Evolutionary conservation across 2,113 vertebrate species (phyloP).

Genomic region (Aspiorhynchus laticeps): DNA sequence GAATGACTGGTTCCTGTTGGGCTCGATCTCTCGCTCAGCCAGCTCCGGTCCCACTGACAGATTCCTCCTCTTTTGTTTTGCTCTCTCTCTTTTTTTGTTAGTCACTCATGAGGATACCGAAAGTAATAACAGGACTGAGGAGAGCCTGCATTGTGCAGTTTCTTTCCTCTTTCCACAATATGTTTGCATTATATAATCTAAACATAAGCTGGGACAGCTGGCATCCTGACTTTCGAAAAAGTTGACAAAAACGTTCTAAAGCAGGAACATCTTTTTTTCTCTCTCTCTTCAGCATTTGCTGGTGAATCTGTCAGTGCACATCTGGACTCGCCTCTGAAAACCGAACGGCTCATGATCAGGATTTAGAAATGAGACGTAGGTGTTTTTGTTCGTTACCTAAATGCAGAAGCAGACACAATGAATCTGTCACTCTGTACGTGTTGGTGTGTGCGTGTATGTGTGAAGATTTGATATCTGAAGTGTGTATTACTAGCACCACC

Average conservation of each 20-base stretch:
- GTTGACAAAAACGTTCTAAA: slow-evolving; percentile 1
- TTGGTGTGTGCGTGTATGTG: slow-evolving; percentile 22
- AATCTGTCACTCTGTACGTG: slow-evolving; percentile 17
- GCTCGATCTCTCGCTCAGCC: slow-evolving; percentile 57
- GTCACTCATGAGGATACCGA: slow-evolving; percentile 38
- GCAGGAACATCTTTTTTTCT: slow-evolving; percentile 10
- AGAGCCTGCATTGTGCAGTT: neutral
- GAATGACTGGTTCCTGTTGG: slow-evolving; percentile 89
- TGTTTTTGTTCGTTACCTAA: slow-evolving; percentile 27
- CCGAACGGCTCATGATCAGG: neutral
- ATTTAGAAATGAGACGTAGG: slow-evolving; percentile 30
- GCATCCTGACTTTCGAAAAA: slow-evolving; percentile 15
- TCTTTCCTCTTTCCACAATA: neutral
- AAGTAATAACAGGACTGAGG: slow-evolving; percentile 32
- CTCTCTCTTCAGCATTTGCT: neutral
- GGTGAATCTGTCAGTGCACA: slow-evolving; percentile 7
- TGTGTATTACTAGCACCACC: slow-evolving; percentile 74
- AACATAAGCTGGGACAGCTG: slow-evolving; percentile 21
- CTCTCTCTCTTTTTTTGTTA: slow-evolving; percentile 43
- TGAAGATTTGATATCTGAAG: slow-evolving; percentile 1
- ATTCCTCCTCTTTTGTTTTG: slow-evolving; percentile 66
- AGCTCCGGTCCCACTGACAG: slow-evolving; percentile 72
- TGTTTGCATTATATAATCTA: slow-evolving; percentile 36
- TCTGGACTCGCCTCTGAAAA: slow-evolving; percentile 35
- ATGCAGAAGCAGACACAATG: slow-evolving; percentile 39